These are phyloP conservation scores for Stichopus horrens DNA, from an alignment of 53 echinoderm and acorn worm genomes.

Conservation along the genomic window DNA sequence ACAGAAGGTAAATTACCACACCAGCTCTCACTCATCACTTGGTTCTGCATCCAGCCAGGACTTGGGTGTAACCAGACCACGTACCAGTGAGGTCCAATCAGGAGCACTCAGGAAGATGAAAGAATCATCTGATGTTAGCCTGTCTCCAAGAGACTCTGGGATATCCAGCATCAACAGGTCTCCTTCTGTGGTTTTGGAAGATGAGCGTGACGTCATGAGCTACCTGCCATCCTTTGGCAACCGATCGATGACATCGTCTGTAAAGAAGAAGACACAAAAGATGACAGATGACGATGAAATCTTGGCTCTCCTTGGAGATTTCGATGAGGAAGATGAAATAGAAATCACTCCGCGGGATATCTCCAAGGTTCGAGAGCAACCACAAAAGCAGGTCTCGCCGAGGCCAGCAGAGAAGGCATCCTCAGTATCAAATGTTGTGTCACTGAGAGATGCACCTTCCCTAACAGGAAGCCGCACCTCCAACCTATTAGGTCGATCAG, in stretches of 20 bases:
- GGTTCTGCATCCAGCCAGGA: neutral
- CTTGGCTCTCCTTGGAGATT: neutral
- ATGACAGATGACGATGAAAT: neutral
- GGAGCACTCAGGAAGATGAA: neutral
- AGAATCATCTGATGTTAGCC: neutral
- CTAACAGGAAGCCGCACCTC: neutral
- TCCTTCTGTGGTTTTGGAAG: neutral
- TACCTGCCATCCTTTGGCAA: neutral
- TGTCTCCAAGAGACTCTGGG: neutral
- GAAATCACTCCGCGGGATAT: neutral
- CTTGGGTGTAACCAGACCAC: neutral
- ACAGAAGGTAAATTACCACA: neutral
- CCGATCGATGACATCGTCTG: slow-evolving; percentile 14
- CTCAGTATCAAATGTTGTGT: neutral
- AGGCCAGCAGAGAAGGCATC: neutral
- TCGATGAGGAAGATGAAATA: neutral
- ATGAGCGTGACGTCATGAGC: neutral
- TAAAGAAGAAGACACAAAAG: neutral
- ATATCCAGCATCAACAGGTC: neutral
- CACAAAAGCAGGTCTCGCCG: neutral
- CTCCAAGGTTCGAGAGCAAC: neutral
- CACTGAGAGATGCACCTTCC: neutral
- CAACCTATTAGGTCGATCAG: neutral
- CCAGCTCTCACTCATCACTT: neutral
- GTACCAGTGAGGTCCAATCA: neutral